These are phyloP conservation scores for Pogonognathellus flavescens DNA, from an alignment of 1,140 invertebrate genomes.

Conservation along the genomic window DNA sequence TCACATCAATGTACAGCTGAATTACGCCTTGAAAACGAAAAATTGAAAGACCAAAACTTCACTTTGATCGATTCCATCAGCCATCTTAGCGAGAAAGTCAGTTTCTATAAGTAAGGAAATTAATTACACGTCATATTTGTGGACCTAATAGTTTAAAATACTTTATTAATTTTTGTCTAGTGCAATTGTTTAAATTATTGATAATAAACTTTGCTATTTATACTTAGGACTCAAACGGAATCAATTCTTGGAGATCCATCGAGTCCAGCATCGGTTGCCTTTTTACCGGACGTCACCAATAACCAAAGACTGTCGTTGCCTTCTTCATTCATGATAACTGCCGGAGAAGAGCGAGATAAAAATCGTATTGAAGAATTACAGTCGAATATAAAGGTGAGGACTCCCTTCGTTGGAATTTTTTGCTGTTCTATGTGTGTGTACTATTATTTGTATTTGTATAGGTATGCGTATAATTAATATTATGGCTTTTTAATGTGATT, in stretches of 20 bases:
- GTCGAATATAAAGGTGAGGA: neutral
- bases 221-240: conserved; percentile 72
- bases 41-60: conserved; percentile 87
- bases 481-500: too few species aligned
- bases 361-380: conserved; percentile 10
- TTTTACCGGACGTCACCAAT: conserved; percentile 72
- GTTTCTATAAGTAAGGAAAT: conserved; percentile 79
- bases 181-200: too few species aligned
- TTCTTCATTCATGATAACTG: conserved; percentile 79
- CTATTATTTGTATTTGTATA: too few species aligned
- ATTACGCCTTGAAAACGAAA: conserved; percentile 88
- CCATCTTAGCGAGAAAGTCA: conserved; percentile 90
- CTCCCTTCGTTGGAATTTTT: neutral
- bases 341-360: conserved; percentile 83
- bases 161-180: neutral
- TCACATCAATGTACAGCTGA: conserved; percentile 86
- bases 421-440: neutral
- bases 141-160: neutral
- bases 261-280: conserved; percentile 66
- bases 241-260: conserved; percentile 76
- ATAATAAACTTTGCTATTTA: too few species aligned
- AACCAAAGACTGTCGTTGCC: conserved; percentile 75
- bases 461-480: neutral
- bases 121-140: too few species aligned
- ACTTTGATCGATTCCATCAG: conserved; percentile 91